phyloP scores from a whole-genome alignment of 2,113 vertebrate species.

The Nipponia nippon region DNA sequence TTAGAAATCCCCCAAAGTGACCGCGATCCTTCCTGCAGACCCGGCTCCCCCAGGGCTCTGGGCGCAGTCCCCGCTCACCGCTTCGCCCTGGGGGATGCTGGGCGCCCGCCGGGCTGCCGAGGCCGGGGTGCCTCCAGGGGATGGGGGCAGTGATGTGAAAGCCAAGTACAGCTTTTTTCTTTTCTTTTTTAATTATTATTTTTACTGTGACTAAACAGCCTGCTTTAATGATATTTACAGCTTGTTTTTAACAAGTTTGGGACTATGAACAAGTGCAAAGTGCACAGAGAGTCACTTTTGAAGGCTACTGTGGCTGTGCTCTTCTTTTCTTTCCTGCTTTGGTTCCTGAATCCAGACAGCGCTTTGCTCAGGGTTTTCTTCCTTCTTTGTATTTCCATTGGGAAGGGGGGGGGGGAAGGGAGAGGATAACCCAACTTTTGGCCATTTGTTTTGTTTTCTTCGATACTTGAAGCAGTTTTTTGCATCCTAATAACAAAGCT shows the following conservation, averaged over 20 bases:
- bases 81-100: neutral
- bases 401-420: neutral
- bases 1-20: neutral
- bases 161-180: neutral
- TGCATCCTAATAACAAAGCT: neutral
- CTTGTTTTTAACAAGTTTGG: neutral
- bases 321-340: neutral
- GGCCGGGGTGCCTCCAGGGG: neutral
- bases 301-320: neutral
- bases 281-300: neutral
- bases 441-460: conserved; percentile 29
- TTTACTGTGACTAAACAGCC: conserved; percentile 7
- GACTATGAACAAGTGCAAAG: neutral
- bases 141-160: neutral
- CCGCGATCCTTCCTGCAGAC: rapidly evolving
- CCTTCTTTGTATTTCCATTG: conserved; percentile 27
- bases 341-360: neutral
- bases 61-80: neutral
- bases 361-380: conserved; percentile 65
- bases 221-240: neutral
- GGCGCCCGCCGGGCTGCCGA: neutral
- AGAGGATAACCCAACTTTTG: conserved; percentile 28
- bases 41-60: rapidly evolving
- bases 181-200: neutral
- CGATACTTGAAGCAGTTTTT: conserved; percentile 56